Evolutionary conservation across 2,797 vertebrate species (phyloP).

Genomic region (Danio albolineatus): DNA sequence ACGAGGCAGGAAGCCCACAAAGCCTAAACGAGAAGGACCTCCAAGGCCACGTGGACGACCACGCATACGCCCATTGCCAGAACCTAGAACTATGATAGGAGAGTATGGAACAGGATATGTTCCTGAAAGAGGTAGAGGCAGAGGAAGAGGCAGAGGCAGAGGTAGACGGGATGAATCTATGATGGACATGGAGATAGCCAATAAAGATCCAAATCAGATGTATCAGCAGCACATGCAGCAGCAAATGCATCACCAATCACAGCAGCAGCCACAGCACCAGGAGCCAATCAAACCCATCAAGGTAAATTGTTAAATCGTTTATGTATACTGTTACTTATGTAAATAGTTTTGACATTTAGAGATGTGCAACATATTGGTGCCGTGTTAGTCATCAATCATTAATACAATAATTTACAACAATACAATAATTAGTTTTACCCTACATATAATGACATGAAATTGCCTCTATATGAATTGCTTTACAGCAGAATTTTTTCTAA

Average conservation of each 20-base stretch:
- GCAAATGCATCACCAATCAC: constrained; percentile 68
- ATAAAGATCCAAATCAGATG: constrained; percentile 79
- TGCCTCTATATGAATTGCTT: not conserved
- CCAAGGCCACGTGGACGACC: constrained; percentile 89
- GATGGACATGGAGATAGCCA: constrained; percentile 80
- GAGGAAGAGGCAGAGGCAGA: constrained; percentile 82
- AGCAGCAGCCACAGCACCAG: constrained; percentile 74
- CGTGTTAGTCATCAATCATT: too few species aligned
- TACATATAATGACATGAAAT: too few species aligned
- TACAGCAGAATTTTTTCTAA: not conserved
- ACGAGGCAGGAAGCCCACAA: constrained; percentile 88
- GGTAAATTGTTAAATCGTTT: constrained; percentile 69
- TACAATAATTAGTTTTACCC: too few species aligned
- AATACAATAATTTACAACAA: too few species aligned
- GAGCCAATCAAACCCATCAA: constrained; percentile 90
- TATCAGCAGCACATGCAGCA: constrained; percentile 78
- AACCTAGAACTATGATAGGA: constrained; percentile 83
- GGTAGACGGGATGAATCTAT: constrained; percentile 80
- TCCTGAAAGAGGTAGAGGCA: constrained; percentile 80
- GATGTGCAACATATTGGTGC: too few species aligned
- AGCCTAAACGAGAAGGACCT: constrained; percentile 91
- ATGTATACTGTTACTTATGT: not conserved
- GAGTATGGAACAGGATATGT: constrained; percentile 76
- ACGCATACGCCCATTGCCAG: constrained; percentile 87
- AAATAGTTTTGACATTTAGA: not conserved